These are phyloP conservation scores for Atrichornis clamosus DNA, from an alignment of 2,113 vertebrate genomes.

Conservation along the genomic window DNA sequence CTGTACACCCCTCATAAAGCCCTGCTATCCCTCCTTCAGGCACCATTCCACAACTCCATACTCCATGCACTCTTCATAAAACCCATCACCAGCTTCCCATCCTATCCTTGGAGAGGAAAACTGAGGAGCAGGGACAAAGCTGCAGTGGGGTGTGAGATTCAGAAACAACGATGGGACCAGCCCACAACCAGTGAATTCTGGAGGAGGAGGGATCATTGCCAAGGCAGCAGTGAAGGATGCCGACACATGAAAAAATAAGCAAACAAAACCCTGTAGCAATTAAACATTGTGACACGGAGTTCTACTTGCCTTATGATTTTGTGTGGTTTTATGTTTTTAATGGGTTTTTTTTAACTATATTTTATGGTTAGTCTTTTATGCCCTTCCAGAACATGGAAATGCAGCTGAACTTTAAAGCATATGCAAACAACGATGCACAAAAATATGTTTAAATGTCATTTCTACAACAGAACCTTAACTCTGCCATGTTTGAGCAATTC, in stretches of 20 bases:
- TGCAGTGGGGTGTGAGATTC: neutral
- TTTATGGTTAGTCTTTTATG: neutral
- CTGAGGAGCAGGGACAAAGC: neutral
- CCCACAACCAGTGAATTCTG: neutral
- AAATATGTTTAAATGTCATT: slow-evolving; percentile 18
- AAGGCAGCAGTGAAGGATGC: neutral
- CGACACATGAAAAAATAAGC: neutral
- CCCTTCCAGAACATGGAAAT: neutral
- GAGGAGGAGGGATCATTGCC: neutral
- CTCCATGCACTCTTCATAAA: accelerated
- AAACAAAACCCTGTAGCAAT: neutral
- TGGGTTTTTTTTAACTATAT: neutral
- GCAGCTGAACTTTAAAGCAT: neutral
- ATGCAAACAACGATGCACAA: neutral
- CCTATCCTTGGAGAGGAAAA: neutral
- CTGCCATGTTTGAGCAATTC: neutral
- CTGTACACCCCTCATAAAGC: neutral
- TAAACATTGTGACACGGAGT: neutral
- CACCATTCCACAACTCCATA: neutral
- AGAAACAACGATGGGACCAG: neutral
- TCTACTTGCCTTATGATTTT: neutral
- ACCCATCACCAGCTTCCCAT: neutral
- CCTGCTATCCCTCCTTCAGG: neutral
- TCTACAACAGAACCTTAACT: neutral
- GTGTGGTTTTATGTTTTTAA: neutral